Evolutionary conservation across 30 jellyfish, hydroid and myxozoan genomes (phyloP).

Genomic region (Morbakka virulenta): DNA sequence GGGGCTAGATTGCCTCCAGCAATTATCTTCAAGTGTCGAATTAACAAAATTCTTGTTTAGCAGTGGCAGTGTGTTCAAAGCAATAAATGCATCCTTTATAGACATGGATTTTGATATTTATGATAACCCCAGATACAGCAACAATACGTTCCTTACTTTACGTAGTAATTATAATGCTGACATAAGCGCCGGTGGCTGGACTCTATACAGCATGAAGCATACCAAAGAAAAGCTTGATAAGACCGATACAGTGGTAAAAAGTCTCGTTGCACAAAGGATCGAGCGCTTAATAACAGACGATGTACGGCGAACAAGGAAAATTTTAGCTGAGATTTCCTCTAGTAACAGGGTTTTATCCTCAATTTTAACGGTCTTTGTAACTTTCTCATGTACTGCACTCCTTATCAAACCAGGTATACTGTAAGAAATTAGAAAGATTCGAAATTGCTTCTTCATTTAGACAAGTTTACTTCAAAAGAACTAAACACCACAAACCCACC

Average conservation of each 20-base stretch:
- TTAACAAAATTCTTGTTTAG: constrained; percentile 38
- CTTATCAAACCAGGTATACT: no score
- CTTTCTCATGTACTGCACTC: no score
- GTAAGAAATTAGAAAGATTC: no score
- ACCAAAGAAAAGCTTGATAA: constrained; percentile 18
- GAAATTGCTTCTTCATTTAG: no score
- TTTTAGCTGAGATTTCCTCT: no score
- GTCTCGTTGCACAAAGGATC: constrained; percentile 34
- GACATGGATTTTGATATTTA: constrained; percentile 53
- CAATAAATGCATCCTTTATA: constrained; percentile 67
- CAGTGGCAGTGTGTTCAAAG: constrained; percentile 66
- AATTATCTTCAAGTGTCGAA: constrained; percentile 46
- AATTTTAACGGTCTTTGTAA: no score
- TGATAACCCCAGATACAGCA: constrained; percentile 18
- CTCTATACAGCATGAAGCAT: constrained; percentile 68
- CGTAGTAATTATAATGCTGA: constrained; percentile 62
- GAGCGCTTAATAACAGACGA: constrained; percentile 85
- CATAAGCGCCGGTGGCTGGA: constrained; percentile 72
- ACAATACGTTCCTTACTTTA: constrained; percentile 24
- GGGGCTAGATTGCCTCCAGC: constrained; percentile 51
- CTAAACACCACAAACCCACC: no score
- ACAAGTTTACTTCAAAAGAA: no score
- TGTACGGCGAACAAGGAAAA: constrained; percentile 65
- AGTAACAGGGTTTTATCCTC: no score
- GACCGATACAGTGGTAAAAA: constrained; percentile 13